Conservation (phyloP, 2,113 vertebrate genomes). For the Desmodus rotundus region DNA sequence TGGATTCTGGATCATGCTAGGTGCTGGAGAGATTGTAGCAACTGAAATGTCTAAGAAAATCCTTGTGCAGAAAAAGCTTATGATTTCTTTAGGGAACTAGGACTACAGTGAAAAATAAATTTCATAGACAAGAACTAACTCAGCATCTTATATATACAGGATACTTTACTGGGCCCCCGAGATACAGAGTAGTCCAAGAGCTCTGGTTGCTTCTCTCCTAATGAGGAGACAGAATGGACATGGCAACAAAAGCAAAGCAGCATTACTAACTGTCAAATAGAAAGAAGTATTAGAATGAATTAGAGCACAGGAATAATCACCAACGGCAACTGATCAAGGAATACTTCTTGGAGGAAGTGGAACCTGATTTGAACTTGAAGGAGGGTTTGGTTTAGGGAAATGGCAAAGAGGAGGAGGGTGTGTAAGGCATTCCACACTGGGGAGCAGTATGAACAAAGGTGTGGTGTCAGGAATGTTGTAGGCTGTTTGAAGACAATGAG, state of each 20-base stretch:
- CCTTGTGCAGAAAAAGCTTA: background rate
- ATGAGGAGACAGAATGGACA: background rate
- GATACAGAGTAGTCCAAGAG: background rate
- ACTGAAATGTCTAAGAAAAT: constrained; percentile 17
- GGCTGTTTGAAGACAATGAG: constrained; percentile 53
- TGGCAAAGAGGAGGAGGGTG: background rate
- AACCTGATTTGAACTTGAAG: constrained; percentile 37
- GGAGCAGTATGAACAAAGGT: constrained; percentile 56
- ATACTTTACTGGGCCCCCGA: background rate
- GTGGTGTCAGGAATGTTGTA: constrained; percentile 49
- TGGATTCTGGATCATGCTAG: background rate
- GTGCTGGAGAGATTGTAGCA: background rate
- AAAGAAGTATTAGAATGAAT: constrained; percentile 21
- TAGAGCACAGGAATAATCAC: background rate
- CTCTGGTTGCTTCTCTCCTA: background rate
- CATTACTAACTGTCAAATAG: background rate
- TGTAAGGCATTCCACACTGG: constrained; percentile 45
- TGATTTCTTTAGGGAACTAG: background rate
- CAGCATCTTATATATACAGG: background rate
- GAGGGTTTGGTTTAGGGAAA: constrained; percentile 43
- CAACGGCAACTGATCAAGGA: background rate
- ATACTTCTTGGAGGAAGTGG: constrained; percentile 45
- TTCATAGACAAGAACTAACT: constrained; percentile 9
- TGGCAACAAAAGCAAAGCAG: background rate
- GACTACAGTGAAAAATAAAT: constrained; percentile 3